phyloP scores from a whole-genome alignment of 2,113 vertebrate genomes.

The Colistium nudipinnis region DNA sequence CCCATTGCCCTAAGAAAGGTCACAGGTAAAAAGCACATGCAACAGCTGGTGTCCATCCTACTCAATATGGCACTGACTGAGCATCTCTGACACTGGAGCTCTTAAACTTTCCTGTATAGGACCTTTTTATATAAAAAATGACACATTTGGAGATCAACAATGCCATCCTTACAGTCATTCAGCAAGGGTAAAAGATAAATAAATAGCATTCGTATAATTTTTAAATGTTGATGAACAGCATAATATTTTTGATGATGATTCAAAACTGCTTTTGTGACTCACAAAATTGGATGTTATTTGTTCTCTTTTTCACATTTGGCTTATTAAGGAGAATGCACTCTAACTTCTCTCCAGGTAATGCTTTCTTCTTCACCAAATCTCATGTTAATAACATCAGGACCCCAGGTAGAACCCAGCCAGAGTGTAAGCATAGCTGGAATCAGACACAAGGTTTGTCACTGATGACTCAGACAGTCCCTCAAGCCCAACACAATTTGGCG shows the following conservation, averaged over 20 bases:
- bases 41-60: not conserved
- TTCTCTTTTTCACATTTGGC: constrained; percentile 35
- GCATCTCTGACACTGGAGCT: not conserved
- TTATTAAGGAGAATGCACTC: constrained; percentile 52
- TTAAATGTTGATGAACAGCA: not conserved
- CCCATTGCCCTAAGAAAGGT: not conserved
- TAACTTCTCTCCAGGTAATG: constrained; percentile 43
- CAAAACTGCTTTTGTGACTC: constrained; percentile 17
- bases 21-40: not conserved
- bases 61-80: constrained; percentile 4
- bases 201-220: not conserved
- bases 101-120: not conserved
- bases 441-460: constrained; percentile 58
- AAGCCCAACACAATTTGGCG: constrained; percentile 70
- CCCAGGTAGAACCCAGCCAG: constrained; percentile 40
- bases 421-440: constrained; percentile 59
- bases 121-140: too few relatives aligned
- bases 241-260: not conserved
- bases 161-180: not conserved
- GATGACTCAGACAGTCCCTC: constrained; percentile 72
- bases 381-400: constrained; percentile 55
- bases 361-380: constrained; percentile 39
- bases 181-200: not conserved
- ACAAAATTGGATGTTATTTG: constrained; percentile 31
- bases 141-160: too few relatives aligned